phyloP scores from a whole-genome alignment of 2,888 invertebrate species.

The Synanthedon tipuliformis region DNA sequence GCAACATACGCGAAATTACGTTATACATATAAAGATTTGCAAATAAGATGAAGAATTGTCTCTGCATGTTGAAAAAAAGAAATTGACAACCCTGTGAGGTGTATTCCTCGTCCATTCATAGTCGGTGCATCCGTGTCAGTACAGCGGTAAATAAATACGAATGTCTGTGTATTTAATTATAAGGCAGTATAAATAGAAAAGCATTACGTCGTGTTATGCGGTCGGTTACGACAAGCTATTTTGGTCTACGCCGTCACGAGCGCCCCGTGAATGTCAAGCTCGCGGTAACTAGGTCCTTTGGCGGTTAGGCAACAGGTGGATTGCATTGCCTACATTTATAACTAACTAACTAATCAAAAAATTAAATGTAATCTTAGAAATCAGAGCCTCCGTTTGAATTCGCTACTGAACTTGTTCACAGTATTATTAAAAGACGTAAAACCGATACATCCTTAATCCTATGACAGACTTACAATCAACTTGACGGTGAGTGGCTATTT shows the following conservation, averaged over 20 bases:
- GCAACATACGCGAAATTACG: too few species aligned
- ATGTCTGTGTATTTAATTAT: conserved; percentile 60
- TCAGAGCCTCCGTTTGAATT: conserved; percentile 5
- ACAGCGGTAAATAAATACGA: conserved; percentile 47
- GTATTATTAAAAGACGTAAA: too few species aligned
- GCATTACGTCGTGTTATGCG: conserved; percentile 61
- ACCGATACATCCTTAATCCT: too few species aligned
- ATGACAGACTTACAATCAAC: too few species aligned
- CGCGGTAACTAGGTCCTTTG: conserved; percentile 45
- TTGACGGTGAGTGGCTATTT: too few species aligned
- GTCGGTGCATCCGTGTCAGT: conserved; percentile 18
- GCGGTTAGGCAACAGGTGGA: conserved; percentile 57
- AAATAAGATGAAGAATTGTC: too few species aligned
- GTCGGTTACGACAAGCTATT: conserved; percentile 62
- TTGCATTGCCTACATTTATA: conserved; percentile 20
- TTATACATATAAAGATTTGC: too few species aligned
- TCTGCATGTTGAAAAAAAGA: too few species aligned
- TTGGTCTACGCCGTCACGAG: conserved; percentile 57
- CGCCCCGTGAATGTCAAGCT: conserved; percentile 62
- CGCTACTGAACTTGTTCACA: too few species aligned
- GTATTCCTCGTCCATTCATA: neutral
- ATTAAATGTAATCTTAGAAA: conserved; percentile 10
- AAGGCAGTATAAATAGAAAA: conserved; percentile 59
- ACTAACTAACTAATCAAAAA: neutral
- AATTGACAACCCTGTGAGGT: neutral